phyloP scores from a whole-genome alignment of 2,797 vertebrate species.

The Saxicola maurus region DNA sequence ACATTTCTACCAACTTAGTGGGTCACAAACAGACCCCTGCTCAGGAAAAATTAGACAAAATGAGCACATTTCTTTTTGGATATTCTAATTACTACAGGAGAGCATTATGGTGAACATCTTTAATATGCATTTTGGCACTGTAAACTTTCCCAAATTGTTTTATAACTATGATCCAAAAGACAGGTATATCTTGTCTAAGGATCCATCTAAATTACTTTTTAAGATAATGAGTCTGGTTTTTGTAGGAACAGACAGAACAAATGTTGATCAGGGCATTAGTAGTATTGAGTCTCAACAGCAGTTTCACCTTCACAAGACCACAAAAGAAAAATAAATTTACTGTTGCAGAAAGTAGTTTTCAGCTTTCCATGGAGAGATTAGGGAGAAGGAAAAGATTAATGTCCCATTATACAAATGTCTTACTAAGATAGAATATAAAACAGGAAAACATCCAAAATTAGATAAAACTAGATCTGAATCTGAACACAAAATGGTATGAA shows the following conservation, averaged over 20 bases:
- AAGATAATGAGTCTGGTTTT: neutral
- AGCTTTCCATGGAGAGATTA: neutral
- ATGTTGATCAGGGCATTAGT: neutral
- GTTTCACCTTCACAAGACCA: neutral
- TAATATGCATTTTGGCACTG: neutral
- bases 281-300: neutral
- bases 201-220: neutral
- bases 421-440: neutral
- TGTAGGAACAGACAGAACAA: neutral
- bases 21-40: neutral
- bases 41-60: neutral
- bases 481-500: neutral
- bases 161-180: neutral
- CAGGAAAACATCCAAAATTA: neutral
- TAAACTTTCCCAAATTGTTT: neutral
- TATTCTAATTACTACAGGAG: accelerated
- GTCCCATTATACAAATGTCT: neutral
- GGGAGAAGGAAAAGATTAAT: neutral
- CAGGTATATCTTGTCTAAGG: neutral
- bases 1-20: neutral
- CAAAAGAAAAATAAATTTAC: neutral
- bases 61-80: neutral
- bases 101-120: neutral
- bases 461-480: neutral
- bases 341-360: neutral